A percentile compares a stretch with the other conserved stretches of the same genome.
These are phyloP conservation scores for Siphamia tubifer DNA, from an alignment of 2,113 vertebrate genomes.

Conservation along the genomic window DNA sequence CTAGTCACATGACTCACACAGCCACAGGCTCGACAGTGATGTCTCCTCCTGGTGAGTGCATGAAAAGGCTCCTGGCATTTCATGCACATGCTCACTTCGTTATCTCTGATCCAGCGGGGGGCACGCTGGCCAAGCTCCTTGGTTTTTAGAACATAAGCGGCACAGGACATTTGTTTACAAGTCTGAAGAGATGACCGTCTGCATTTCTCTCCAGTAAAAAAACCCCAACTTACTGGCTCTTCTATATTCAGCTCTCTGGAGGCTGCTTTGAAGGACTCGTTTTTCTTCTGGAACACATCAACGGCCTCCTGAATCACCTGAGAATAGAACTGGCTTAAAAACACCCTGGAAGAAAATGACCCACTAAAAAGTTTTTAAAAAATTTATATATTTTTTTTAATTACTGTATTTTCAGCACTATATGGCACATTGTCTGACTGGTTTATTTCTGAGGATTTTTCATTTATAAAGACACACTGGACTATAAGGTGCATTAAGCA, in stretches of 20 bases:
- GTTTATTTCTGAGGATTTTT: too few relatives aligned
- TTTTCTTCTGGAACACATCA: constrained; percentile 88
- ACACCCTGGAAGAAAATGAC: too few relatives aligned
- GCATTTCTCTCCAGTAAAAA: too few relatives aligned
- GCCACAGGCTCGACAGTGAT: constrained; percentile 93
- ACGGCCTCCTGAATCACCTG: constrained; percentile 88
- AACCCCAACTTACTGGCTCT: constrained; percentile 83
- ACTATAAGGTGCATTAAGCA: too few relatives aligned
- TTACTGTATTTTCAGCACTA: too few relatives aligned
- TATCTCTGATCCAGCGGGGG: constrained; percentile 93
- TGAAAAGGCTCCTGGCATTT: constrained; percentile 92
- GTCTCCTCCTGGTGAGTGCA: constrained; percentile 87
- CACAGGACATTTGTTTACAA: background rate
- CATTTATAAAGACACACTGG: too few relatives aligned
- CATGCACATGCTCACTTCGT: constrained; percentile 95
- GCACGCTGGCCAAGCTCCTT: constrained; percentile 90
- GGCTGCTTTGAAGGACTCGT: constrained; percentile 89
- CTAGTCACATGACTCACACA: constrained; percentile 85
- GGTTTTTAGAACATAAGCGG: constrained; percentile 58
- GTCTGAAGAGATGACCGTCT: background rate
- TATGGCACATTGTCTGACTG: too few relatives aligned
- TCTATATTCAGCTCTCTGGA: constrained; percentile 86
- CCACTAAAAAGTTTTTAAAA: too few relatives aligned
- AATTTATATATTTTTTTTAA: too few relatives aligned
- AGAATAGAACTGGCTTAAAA: background rate